Percentiles rank a stretch among this genome's conserved stretches.
Conservation (phyloP, 2,888 invertebrate genomes). For the Caenorhabditis angaria region DNA sequence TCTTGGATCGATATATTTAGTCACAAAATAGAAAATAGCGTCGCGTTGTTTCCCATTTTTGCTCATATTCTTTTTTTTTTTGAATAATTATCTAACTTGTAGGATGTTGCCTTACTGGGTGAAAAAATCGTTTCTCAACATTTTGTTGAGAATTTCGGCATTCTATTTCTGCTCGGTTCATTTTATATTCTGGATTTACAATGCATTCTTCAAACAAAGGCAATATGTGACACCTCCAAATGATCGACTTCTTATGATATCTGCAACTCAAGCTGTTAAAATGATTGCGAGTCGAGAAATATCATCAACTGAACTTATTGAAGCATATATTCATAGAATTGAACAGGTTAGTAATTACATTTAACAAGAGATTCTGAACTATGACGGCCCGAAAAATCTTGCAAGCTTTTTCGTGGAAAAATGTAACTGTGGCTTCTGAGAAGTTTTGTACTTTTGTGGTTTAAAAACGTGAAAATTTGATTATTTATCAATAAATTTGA, state of each 20-base stretch:
- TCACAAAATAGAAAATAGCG: no score
- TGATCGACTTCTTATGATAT: conserved; percentile 72
- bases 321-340: conserved; percentile 66
- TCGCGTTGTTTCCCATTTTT: no score
- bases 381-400: no score
- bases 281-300: conserved; percentile 73
- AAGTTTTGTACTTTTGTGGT: no score
- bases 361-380: no score
- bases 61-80: no score
- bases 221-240: conserved; percentile 67
- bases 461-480: no score
- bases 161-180: conserved; percentile 40
- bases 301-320: conserved; percentile 55
- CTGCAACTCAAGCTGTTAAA: conserved; percentile 72
- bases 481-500: no score
- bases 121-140: conserved; percentile 16
- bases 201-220: conserved; percentile 45
- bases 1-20: no score
- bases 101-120: conserved; percentile 28
- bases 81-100: background rate
- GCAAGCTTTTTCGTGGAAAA: conserved; percentile 5
- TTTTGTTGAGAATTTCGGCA: conserved; percentile 19
- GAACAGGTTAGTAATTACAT: conserved; percentile 45
- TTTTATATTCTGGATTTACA: conserved; percentile 40
- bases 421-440: no score